Base-by-base conservation (phyloP, 2,888 invertebrate genomes). In the Belgica antarctica region DNA sequence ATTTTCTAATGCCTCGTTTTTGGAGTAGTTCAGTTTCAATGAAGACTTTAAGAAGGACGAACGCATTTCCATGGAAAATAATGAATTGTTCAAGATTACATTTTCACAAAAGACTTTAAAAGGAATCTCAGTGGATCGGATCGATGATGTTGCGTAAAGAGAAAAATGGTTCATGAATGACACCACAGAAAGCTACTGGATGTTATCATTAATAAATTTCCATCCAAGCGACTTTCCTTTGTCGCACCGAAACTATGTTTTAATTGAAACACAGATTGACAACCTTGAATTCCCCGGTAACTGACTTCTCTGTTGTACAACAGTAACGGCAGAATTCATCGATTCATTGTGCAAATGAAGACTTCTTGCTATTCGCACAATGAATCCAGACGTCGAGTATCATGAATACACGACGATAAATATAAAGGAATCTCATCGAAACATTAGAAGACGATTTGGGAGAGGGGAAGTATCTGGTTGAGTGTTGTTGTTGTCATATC, bases 401-500 rank as follows among this genome's bases (percentile, higher is more conserved):
- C 52, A n/a, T 41, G 41, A 41, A 41, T 41, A 31, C 34, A 31
- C 12, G 34, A 31, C 12, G 34, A 5, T 12, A 15, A 41, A 41
- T 12, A 41, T 31, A 41, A 12, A 41, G 41, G 15, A 41, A 41
- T 52, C 52, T 52, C 52, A 19, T 52, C 52, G 52, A n/a, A 5
- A 52, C 52, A 52, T 52, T 52, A 52, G 22, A 7, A 52, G 19
- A 22, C 2, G 7, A 17, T n/a, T n/a, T n/a, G 1, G 52, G 17
- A 15, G 52, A 52, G 27, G 59, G 27, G 27, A 59, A 59, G 27
- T 27, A 27, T 59, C 27, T 59, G 12, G 59, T 59, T 25, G 59
- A 59, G 52, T n/a, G 19, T 59, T 68, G 47, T 57, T 66, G 65
- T 66, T 68, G 68, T 68, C 57, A 68, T 68, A 57, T 57, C 47